Base-by-base conservation (phyloP, 1,140 invertebrate species). In the Euwallacea fornicatus region DNA sequence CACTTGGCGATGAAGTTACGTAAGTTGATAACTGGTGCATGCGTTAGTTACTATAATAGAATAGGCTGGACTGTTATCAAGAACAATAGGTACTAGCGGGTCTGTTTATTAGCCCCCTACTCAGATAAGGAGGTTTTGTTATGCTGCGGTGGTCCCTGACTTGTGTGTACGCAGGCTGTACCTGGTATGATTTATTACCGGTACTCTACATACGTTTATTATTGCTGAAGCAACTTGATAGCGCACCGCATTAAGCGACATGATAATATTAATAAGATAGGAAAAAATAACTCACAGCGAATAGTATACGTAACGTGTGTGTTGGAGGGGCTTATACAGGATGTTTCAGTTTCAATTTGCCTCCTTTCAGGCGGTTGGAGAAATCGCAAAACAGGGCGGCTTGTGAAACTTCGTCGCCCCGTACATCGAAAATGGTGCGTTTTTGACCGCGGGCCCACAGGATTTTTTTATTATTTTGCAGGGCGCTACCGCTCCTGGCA, bases 71-170 rank as follows among this genome's bases (percentile, higher is more conserved):
- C 16, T 43, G 59, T 55, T 65, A 65, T 65, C 63, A 55, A 65
- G 50, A 65, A 65, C 63, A 65, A 65, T 54, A 41, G 16, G 47
- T 16, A 10, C 21, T 65, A 16, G 16, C 54, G 41, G 15, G 50
- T 54, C 41, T 65, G 63, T 65, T 64, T 64, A 41, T 42, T 61
- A 53, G 16, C 21, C 50, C 60, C 63, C 63, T 55, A 55, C 47
- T 65, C 54, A 13, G 47, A 65, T 63, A 63, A 63, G 9, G 7
- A 44, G 13, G 11, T 43, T n/a, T 46, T 47, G 42, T 55, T 54
- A 41, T 42, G 11, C 11, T 61, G 13, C 50, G 50, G 33, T 65
- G 46, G 47, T 21, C 43, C 61, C 61, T 44, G 6, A 65, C 47
- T 50, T 65, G 33, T 65, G 46, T 65, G 50, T 65, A 54, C 63